A percentile compares a stretch with the other conserved stretches of the same genome.
Conservation (phyloP, 2,797 vertebrate genomes). For the Hippoglossus hippoglossus region DNA sequence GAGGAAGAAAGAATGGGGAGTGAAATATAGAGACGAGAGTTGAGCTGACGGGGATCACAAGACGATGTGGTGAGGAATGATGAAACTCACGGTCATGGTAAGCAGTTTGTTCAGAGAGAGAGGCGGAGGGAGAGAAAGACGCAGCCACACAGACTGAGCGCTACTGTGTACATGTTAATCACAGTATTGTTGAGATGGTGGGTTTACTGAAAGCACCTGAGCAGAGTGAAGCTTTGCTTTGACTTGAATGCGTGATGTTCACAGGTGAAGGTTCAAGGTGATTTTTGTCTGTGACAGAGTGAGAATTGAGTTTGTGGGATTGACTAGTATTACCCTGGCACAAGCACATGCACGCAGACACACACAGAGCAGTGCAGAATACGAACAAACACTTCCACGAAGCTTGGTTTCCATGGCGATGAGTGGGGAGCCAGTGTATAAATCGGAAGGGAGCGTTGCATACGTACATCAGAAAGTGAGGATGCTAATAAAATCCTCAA, state of each 20-base stretch:
- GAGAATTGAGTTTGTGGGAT: conserved; percentile 41
- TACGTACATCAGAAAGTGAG: conserved; percentile 10
- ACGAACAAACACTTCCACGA: conserved; percentile 55
- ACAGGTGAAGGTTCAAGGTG: conserved; percentile 39
- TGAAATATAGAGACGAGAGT: conserved; percentile 31
- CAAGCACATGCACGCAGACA: background rate
- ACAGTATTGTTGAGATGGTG: conserved; percentile 9
- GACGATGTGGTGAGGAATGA: conserved; percentile 47
- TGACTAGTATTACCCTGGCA: conserved; percentile 21
- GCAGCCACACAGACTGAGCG: conserved; percentile 14
- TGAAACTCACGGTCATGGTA: conserved; percentile 54
- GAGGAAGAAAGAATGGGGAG: conserved; percentile 9
- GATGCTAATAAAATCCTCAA: conserved; percentile 24
- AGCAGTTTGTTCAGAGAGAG: conserved; percentile 39
- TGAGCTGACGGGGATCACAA: conserved; percentile 42
- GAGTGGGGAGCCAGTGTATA: conserved; percentile 37
- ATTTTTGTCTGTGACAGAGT: conserved; percentile 15
- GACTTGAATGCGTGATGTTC: conserved; percentile 17
- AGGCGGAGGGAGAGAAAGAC: conserved; percentile 13
- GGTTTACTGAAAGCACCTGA: conserved; percentile 37
- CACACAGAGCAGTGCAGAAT: conserved; percentile 22
- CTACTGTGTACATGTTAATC: background rate
- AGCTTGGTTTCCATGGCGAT: conserved; percentile 67
- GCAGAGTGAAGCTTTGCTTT: conserved; percentile 11
- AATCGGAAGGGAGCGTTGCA: conserved; percentile 37